Conservation (phyloP, 2,797 vertebrate genomes). For the Pogoniulus pusillus region DNA sequence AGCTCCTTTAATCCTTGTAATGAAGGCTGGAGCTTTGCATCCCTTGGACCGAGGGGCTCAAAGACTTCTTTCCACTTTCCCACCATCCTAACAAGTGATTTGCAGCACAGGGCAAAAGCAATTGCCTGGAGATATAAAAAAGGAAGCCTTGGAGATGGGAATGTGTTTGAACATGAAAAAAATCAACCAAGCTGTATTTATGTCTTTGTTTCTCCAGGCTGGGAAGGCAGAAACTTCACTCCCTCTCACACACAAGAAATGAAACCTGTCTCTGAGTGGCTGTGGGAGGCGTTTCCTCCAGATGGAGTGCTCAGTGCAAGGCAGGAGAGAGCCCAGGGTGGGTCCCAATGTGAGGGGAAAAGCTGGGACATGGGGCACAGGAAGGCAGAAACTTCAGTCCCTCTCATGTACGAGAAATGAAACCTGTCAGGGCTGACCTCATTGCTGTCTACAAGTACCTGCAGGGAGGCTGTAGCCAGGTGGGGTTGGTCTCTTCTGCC, state of each 20-base stretch:
- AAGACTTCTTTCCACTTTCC: slow-evolving; percentile 37
- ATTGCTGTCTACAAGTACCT: too few species aligned
- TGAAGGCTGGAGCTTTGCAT: slow-evolving; percentile 33
- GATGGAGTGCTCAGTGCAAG: neutral
- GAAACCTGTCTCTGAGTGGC: neutral
- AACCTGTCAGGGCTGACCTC: too few species aligned
- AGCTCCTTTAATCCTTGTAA: slow-evolving; percentile 30
- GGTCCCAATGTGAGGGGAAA: fast-evolving
- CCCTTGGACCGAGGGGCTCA: neutral
- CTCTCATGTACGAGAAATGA: too few species aligned
- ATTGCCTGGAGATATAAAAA: neutral
- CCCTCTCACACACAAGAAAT: neutral
- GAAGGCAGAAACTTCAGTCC: too few species aligned
- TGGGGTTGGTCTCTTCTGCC: too few species aligned
- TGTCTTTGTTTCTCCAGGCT: neutral
- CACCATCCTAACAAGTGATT: neutral
- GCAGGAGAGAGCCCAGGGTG: neutral
- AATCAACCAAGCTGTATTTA: neutral
- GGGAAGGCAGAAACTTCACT: neutral
- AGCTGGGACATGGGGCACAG: neutral
- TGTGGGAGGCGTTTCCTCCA: neutral
- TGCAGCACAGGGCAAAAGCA: neutral
- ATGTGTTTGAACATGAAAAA: neutral
- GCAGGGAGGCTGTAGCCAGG: too few species aligned
- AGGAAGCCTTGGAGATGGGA: neutral